Conservation (phyloP, 2,797 vertebrate genomes). For the Scarus forsteni region DNA sequence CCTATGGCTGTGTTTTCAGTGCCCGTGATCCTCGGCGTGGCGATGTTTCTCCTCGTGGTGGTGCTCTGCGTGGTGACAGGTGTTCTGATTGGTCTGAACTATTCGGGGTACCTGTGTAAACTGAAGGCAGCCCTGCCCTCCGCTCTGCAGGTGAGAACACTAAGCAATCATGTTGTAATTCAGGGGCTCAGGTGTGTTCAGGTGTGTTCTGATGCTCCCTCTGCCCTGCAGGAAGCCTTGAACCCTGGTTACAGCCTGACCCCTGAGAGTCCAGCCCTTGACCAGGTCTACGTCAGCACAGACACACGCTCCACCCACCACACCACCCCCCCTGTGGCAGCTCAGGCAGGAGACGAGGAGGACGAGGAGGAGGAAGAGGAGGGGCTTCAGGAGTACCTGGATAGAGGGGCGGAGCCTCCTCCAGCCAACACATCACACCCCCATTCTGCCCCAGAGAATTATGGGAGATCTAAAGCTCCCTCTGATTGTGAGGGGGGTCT, state of each 20-base stretch:
- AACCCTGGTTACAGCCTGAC: slow-evolving; percentile 19
- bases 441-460: slow-evolving; percentile 5
- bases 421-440: slow-evolving; percentile 13
- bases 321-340: background rate
- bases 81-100: slow-evolving; percentile 30
- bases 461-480: background rate
- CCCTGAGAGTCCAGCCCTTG: slow-evolving; percentile 18
- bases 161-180: background rate
- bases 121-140: slow-evolving; percentile 46
- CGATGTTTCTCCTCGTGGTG: slow-evolving; percentile 9
- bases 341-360: background rate
- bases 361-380: slow-evolving; percentile 22
- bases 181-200: background rate
- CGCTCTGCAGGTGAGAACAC: slow-evolving; percentile 53
- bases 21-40: background rate
- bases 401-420: slow-evolving; percentile 27
- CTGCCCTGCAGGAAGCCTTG: slow-evolving; percentile 16
- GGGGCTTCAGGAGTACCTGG: slow-evolving; percentile 48
- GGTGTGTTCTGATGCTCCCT: too few relatives aligned
- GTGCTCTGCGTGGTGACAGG: background rate
- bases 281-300: slow-evolving; percentile 34
- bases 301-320: background rate
- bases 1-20: slow-evolving; percentile 43
- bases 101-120: slow-evolving; percentile 67
- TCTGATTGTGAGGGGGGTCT: background rate